Base-by-base conservation (phyloP, 2,113 vertebrate species). In the Leptodactylus fuscus region DNA sequence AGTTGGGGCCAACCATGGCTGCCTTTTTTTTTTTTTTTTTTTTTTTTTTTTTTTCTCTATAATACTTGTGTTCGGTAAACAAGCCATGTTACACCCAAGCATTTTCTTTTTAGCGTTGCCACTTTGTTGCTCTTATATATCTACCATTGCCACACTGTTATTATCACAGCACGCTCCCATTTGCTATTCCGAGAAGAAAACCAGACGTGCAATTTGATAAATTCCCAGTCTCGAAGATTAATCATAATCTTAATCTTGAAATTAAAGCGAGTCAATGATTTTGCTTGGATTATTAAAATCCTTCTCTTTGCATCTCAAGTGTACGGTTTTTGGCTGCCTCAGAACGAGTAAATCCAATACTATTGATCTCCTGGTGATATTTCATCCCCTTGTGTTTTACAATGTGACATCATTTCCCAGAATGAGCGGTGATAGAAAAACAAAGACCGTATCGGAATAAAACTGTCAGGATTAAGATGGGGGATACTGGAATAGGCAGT, bases 291-390 rank as follows among this genome's bases (percentile, higher is more conserved):
- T 75, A 41, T 24, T 83, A 58, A 58, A 73, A 20, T 60, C 16
- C 16, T 65, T 65, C 48, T 44, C 65, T 32, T 11, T 51, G 53
- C n/a, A 20, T 82, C 81, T 73, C 32, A 22, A 73, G 58, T 83
- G 58, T 55, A 32, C 81, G 53, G 55, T 58, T 70, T 81, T 38
- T 82, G 76, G 70, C 81, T 60, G 34, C 51, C 13, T 36, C 51
- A 60, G 51, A 55, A 29, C 20, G 13, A 15, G n/a, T 83, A 74
- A 60, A 83, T 60, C 49, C 81, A 83, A 83, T 83, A 60, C 32
- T 73, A 83, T 83, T 83, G 70, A 83, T 83, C 36, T 71, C 29
- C 44, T n/a, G 49, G 70, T 41, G 51, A 74, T 83, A 83, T 83
- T 74, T 83, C 49, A 83, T 75, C 81, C 49, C n/a, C 22, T 34